Conservation (phyloP, 2,113 vertebrate genomes). For the Amia ocellicauda region DNA sequence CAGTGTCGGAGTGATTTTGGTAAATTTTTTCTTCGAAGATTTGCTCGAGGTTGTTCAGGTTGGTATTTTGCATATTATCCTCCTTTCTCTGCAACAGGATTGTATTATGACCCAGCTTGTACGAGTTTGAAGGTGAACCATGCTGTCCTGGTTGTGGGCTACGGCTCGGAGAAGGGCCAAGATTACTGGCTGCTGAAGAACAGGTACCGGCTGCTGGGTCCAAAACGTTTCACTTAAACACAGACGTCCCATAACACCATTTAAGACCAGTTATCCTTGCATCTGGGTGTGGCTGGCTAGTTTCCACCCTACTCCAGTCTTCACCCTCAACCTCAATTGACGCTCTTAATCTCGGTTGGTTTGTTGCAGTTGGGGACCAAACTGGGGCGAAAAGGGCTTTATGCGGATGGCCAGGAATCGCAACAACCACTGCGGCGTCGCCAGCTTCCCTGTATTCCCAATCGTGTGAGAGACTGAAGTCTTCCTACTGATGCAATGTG, state of each 20-base stretch:
- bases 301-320: background rate
- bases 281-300: no score
- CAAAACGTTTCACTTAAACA: no score
- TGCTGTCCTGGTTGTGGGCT: conserved; percentile 51
- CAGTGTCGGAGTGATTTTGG: no score
- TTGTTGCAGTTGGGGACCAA: conserved; percentile 58
- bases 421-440: conserved; percentile 62
- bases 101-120: conserved; percentile 37
- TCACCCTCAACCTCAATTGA: background rate
- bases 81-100: conserved; percentile 22
- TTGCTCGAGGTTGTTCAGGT: no score
- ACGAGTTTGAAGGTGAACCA: conserved; percentile 26
- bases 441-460: conserved; percentile 52
- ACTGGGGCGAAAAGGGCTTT: conserved; percentile 64
- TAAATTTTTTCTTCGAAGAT: no score
- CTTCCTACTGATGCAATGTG: background rate
- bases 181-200: conserved; percentile 69
- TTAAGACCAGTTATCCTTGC: background rate
- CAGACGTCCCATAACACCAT: background rate
- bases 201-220: no score
- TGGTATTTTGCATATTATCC: no score
- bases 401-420: conserved; percentile 62
- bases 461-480: no score
- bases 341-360: background rate
- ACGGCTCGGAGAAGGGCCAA: conserved; percentile 49